A percentile compares a stretch with the other conserved stretches of the same genome.
These are phyloP conservation scores for Cyanistes caeruleus DNA, from an alignment of 2,113 vertebrate species.

Conservation along the genomic window DNA sequence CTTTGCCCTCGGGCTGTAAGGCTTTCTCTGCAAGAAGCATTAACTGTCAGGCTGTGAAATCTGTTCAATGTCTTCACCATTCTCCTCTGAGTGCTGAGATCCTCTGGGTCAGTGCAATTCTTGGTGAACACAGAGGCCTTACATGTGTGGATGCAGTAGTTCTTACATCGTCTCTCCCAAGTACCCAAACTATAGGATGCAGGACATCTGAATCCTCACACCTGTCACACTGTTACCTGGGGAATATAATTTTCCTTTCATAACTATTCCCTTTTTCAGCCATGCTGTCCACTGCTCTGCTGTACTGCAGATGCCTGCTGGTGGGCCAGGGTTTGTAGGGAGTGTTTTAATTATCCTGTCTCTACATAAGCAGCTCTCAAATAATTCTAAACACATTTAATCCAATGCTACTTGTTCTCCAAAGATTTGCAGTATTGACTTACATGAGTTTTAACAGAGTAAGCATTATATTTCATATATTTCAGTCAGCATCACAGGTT, in stretches of 20 bases:
- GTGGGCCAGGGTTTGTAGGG: neutral
- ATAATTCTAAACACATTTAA: neutral
- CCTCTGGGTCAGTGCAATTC: neutral
- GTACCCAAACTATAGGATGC: neutral
- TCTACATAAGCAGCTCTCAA: neutral
- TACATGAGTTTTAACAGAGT: neutral
- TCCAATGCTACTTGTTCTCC: neutral
- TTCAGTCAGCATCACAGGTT: neutral
- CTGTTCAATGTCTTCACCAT: neutral
- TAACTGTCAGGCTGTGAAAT: neutral
- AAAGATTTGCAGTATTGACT: neutral
- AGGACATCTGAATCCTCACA: neutral
- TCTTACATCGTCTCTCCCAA: neutral
- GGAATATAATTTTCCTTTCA: neutral
- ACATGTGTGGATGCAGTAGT: neutral
- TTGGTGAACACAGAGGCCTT: neutral
- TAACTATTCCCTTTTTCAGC: neutral
- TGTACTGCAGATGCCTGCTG: neutral
- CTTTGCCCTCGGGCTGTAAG: neutral
- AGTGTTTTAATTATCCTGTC: neutral
- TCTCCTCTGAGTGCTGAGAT: neutral
- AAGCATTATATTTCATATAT: neutral
- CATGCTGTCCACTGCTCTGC: neutral
- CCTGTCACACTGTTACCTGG: neutral
- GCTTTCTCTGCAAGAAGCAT: neutral